Evolutionary conservation across 2,113 vertebrate genomes (phyloP).

Genomic region (Crotalus horridus): DNA sequence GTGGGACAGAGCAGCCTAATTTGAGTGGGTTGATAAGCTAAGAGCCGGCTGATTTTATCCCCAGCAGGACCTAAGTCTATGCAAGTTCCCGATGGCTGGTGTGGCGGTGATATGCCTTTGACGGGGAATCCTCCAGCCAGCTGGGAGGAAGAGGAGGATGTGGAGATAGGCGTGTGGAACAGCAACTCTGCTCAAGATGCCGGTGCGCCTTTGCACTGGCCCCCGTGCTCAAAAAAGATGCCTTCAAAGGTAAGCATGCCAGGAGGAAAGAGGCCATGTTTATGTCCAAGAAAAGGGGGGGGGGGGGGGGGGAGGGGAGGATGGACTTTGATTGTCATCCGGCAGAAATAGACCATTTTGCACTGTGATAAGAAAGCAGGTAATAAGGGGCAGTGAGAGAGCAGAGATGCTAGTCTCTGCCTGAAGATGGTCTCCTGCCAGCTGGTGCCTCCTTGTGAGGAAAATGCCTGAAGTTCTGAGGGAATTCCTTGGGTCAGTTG

Average conservation of each 20-base stretch:
- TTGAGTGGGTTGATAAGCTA: background rate
- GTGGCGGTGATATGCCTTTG: slow-evolving; percentile 82
- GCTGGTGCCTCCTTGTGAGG: background rate
- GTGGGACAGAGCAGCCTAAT: background rate
- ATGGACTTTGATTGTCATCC: background rate
- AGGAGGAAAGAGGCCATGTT: background rate
- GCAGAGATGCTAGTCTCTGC: background rate
- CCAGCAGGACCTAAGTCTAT: slow-evolving; percentile 87
- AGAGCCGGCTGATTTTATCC: background rate
- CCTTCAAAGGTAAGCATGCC: slow-evolving; percentile 81
- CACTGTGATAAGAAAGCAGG: too few relatives aligned
- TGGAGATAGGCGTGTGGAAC: slow-evolving; percentile 98
- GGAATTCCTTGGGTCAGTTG: background rate
- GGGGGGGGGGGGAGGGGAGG: slow-evolving; percentile 13
- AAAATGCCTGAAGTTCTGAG: background rate
- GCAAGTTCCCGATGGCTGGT: slow-evolving; percentile 87
- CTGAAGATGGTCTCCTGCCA: background rate
- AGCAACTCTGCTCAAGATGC: slow-evolving; percentile 85
- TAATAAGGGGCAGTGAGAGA: background rate
- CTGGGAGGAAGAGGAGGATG: slow-evolving; percentile 95
- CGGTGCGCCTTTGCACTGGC: slow-evolving; percentile 86
- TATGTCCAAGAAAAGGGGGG: background rate
- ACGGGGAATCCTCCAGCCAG: slow-evolving; percentile 73
- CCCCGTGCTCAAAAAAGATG: slow-evolving; percentile 86
- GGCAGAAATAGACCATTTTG: background rate